These are phyloP conservation scores for Agrilus mali DNA, from an alignment of 2,888 invertebrate genomes.

Conservation along the genomic window DNA sequence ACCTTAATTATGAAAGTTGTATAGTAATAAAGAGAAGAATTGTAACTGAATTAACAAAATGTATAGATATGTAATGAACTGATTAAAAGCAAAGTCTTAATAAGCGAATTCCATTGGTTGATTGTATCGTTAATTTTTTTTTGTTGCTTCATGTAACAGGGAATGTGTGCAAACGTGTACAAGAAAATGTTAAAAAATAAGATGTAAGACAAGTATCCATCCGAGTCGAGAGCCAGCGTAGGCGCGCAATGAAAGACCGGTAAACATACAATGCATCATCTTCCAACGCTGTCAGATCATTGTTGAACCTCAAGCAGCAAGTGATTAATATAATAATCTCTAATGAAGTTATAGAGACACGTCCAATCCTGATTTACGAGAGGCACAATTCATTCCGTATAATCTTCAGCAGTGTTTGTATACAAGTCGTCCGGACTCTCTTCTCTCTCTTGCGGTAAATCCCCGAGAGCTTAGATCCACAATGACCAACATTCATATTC, in stretches of 20 bases:
- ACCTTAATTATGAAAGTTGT: too few species aligned
- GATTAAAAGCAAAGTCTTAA: too few species aligned
- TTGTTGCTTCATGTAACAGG: too few species aligned
- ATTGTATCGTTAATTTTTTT: too few species aligned
- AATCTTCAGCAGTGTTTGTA: constrained; percentile 25
- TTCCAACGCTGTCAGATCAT: constrained; percentile 21
- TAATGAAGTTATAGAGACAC: constrained; percentile 36
- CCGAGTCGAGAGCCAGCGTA: too few species aligned
- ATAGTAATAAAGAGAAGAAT: too few species aligned
- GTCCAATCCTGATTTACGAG: constrained; percentile 33
- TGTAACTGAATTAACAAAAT: too few species aligned
- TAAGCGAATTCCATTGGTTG: too few species aligned
- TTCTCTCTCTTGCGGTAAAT: constrained; percentile 20
- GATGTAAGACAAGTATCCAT: too few species aligned
- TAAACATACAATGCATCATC: constrained; percentile 11
- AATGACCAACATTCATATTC: constrained; percentile 30
- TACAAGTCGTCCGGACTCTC: constrained; percentile 17
- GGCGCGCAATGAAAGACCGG: not conserved
- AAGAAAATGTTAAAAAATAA: too few species aligned
- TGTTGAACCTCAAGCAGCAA: constrained; percentile 27
- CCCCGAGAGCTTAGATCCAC: constrained; percentile 20
- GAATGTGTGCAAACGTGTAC: too few species aligned
- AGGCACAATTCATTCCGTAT: constrained; percentile 29
- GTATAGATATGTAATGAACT: too few species aligned
- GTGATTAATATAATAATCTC: constrained; percentile 36